Evolutionary conservation across 2,797 vertebrate genomes (phyloP).

Genomic region (Pogoniulus pusillus): DNA sequence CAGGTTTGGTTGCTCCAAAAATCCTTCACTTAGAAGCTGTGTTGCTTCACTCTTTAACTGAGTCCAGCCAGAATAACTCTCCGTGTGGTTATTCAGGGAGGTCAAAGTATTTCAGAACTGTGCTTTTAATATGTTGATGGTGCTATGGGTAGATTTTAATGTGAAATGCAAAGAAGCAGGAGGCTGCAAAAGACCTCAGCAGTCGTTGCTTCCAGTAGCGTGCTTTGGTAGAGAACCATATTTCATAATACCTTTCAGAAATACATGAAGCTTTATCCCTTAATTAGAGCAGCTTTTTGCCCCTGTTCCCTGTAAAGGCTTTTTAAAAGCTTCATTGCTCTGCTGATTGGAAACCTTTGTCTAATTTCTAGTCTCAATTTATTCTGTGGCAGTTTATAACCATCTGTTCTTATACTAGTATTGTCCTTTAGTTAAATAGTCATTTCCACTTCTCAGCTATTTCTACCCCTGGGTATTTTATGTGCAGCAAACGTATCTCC

Average conservation of each 20-base stretch:
- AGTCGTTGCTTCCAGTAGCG: neutral
- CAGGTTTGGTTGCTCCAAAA: neutral
- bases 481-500: constrained; percentile 5
- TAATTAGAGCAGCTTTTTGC: constrained; percentile 41
- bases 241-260: constrained; percentile 37
- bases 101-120: neutral
- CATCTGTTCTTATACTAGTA: constrained; percentile 64
- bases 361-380: constrained; percentile 66
- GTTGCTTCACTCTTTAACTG: neutral
- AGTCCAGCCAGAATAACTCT: neutral
- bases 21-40: neutral
- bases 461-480: constrained; percentile 27
- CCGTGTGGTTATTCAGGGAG: neutral
- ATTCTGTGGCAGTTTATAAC: constrained; percentile 57
- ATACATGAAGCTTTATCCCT: constrained; percentile 4
- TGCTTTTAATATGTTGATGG: neutral
- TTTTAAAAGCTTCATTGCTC: constrained; percentile 49
- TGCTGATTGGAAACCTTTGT: constrained; percentile 60
- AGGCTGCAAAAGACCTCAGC: neutral
- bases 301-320: constrained; percentile 25
- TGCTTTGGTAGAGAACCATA: neutral
- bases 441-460: constrained; percentile 19
- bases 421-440: constrained; percentile 61
- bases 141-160: neutral
- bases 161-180: neutral